Evolutionary conservation across 2,797 vertebrate species (phyloP).

Genomic region (Chloroceryle amazona): DNA sequence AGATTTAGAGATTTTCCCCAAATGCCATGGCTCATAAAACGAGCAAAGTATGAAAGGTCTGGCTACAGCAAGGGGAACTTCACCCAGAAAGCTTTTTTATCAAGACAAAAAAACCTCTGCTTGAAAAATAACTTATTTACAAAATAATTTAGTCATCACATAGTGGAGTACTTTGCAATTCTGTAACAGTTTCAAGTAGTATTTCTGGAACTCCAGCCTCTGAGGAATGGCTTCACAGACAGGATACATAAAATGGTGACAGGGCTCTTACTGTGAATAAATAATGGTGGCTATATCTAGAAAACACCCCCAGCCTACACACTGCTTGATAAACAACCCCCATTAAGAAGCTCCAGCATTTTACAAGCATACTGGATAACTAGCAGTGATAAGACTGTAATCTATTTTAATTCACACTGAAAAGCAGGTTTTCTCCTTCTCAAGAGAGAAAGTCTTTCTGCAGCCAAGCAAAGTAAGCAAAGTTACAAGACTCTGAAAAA

Average conservation of each 20-base stretch:
- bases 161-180: fast-evolving
- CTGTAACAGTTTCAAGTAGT: neutral
- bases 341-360: neutral
- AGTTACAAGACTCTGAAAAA: neutral
- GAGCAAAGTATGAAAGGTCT: fast-evolving
- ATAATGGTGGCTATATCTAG: neutral
- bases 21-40: neutral
- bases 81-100: neutral
- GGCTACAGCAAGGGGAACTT: neutral
- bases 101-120: neutral
- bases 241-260: neutral
- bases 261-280: neutral
- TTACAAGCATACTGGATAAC: neutral
- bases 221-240: neutral
- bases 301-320: neutral
- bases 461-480: neutral
- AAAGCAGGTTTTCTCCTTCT: neutral
- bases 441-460: neutral
- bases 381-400: neutral
- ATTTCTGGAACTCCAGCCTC: neutral
- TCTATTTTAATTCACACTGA: neutral
- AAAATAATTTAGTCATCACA: neutral
- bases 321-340: neutral
- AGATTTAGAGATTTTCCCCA: neutral
- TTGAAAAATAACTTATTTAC: neutral